A percentile compares a stretch with the other conserved stretches of the same genome.
phyloP scores from a whole-genome alignment of 2,113 vertebrate species.

The Sterna hirundo region DNA sequence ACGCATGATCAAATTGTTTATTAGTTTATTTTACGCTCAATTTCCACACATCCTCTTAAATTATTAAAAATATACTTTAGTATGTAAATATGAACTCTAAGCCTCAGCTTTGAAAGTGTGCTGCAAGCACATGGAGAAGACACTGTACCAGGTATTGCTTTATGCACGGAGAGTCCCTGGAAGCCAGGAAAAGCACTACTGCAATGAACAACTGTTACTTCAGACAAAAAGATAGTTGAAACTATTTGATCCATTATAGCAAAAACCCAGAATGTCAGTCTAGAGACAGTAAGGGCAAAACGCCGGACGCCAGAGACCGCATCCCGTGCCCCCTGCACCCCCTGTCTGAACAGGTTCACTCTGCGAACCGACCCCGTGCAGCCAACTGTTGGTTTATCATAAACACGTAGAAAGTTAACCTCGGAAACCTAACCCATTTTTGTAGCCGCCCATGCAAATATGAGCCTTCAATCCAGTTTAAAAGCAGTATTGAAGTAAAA shows the following conservation, averaged over 20 bases:
- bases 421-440: fast-evolving
- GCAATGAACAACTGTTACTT: not conserved
- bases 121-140: not conserved
- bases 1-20: not conserved
- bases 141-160: too few species aligned
- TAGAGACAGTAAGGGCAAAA: not conserved
- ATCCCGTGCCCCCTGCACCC: fast-evolving
- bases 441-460: fast-evolving
- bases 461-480: not conserved
- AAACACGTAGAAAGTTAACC: fast-evolving
- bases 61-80: not conserved
- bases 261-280: fast-evolving
- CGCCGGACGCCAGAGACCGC: fast-evolving
- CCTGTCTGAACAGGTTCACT: too few species aligned
- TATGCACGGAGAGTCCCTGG: fast-evolving
- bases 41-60: not conserved
- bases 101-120: not conserved
- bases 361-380: fast-evolving
- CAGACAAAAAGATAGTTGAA: not conserved
- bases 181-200: not conserved
- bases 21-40: not conserved
- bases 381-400: not conserved
- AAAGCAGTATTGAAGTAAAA: too few species aligned
- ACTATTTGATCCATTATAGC: fast-evolving
- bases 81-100: not conserved